Evolutionary conservation across 2,797 vertebrate species (phyloP), one percentile per base, ranked within the genome.

Genomic region (Gobio occitaniae): DNA sequence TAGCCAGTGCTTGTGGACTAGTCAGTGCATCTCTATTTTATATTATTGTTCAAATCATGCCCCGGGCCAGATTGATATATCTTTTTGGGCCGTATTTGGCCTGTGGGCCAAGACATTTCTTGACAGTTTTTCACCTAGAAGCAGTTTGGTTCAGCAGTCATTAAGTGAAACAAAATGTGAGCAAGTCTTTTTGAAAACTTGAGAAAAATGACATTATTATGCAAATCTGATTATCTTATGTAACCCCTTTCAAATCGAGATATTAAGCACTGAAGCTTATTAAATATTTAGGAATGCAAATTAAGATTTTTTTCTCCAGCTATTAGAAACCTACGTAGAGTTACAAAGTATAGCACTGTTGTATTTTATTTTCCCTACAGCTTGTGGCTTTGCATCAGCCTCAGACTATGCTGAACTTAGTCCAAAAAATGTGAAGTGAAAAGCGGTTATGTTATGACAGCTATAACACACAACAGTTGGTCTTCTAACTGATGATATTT

Each of bases 401-500:
- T 19, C 17, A 52, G 25, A 68, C 36, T 21, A 61, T 47, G 17
- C 8, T 11, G 48, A 70, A 36, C 2, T 17, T 19, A 21, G n/a
- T 59, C 41, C 41, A 78, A 65, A 63, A 36, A 69, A 6, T 16
- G 12, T 52, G 48, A 52, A 9, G 29, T 70, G 32, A 69, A 80
- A 80, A 69, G 29, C 21, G 17, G 50, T 70, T 69, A 50, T 21
- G 19, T 10, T 78, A 63, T 65, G 77, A 65, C 38, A 48, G 59
- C 59, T 41, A 47, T 29, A 65, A 65, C n/a, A 63, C 77, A 48
- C 41, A 78, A 50, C 44, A 68, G 47, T 68, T 66, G 78, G 78
- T 68, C 78, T 80, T 68, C 78, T 68, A 68, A 80, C 47, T 52
- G 63, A 68, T 52, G 59, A 78, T 44, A 78, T 78, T 78, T 78